Evolutionary conservation across 2,113 vertebrate species (phyloP).

Genomic region (Telmatochromis brichardi): DNA sequence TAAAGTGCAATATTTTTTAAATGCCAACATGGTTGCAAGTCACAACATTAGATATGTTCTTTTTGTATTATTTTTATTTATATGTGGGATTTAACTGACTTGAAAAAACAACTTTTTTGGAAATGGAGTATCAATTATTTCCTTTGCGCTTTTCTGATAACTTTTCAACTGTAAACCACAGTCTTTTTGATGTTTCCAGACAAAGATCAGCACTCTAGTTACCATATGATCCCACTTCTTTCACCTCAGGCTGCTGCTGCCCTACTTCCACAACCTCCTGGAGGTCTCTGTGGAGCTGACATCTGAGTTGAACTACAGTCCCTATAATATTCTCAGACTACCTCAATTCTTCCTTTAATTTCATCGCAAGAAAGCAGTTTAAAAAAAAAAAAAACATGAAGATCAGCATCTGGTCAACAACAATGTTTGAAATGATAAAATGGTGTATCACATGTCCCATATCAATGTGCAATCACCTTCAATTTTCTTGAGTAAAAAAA

Average conservation of each 20-base stretch:
- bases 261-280: neutral
- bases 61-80: neutral
- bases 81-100: neutral
- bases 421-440: neutral
- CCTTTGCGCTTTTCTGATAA: neutral
- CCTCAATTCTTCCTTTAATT: neutral
- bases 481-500: neutral
- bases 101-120: neutral
- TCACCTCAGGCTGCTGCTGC: slow-evolving; percentile 16
- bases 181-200: neutral
- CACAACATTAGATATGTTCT: neutral
- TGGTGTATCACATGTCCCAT: neutral
- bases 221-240: neutral
- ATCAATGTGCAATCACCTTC: neutral
- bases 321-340: neutral
- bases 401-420: neutral
- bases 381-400: neutral
- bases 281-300: neutral
- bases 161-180: neutral
- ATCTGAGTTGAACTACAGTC: neutral
- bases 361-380: neutral
- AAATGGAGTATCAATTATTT: neutral
- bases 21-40: neutral
- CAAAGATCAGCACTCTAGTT: neutral
- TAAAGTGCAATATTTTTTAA: neutral